Conservation (phyloP, 2,888 invertebrate genomes). For the Alsophila aescularia region DNA sequence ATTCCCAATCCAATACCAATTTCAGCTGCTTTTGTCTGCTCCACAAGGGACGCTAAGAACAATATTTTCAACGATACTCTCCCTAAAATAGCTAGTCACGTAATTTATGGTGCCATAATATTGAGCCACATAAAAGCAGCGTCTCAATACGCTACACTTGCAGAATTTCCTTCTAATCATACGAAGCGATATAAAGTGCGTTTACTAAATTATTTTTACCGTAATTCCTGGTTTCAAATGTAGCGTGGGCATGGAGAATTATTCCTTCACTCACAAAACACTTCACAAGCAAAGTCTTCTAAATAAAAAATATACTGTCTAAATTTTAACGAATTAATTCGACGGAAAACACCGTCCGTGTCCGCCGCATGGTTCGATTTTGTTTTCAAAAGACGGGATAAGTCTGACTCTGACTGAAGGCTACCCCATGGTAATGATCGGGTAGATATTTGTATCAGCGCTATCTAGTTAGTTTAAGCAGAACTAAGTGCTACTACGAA, state of each 20-base stretch:
- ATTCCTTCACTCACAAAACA: slow-evolving; percentile 56
- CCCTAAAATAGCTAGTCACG: neutral
- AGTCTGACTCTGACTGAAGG: slow-evolving; percentile 29
- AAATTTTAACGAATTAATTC: slow-evolving; percentile 55
- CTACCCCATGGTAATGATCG: slow-evolving; percentile 63
- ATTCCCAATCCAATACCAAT: neutral
- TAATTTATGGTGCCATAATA: slow-evolving; percentile 22
- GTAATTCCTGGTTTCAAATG: slow-evolving; percentile 80
- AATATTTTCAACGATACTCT: neutral
- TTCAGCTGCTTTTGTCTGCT: neutral
- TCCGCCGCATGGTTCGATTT: slow-evolving; percentile 69
- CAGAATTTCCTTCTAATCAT: slow-evolving; percentile 9
- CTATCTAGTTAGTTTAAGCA: slow-evolving; percentile 45
- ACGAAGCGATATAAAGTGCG: slow-evolving; percentile 14
- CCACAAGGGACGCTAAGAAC: neutral
- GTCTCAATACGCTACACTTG: neutral
- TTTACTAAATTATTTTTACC: slow-evolving; percentile 57
- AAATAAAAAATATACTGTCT: slow-evolving; percentile 27
- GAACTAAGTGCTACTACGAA: slow-evolving; percentile 18
- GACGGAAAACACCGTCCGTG: slow-evolving; percentile 69
- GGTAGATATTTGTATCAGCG: slow-evolving; percentile 40
- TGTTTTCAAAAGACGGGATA: slow-evolving; percentile 64
- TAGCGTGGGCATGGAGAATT: slow-evolving; percentile 76
- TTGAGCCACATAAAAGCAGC: neutral
- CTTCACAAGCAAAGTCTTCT: slow-evolving; percentile 57